Percentiles rank a stretch among this genome's conserved stretches.
These are phyloP conservation scores for Hyppa rectilinea DNA, from an alignment of 2,888 invertebrate species.

Conservation along the genomic window DNA sequence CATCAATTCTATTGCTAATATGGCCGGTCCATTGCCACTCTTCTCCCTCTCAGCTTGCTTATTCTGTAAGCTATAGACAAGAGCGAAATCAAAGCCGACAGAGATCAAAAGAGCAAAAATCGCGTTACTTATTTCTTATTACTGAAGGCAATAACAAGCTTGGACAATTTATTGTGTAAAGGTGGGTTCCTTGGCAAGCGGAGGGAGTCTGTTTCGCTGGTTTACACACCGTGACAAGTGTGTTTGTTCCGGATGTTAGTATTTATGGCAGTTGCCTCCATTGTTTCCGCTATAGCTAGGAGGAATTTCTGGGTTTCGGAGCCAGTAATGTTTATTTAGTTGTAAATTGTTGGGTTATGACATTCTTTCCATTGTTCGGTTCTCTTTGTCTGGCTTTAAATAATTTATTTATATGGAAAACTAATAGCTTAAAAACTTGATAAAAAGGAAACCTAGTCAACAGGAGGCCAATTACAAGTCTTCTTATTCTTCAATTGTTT, in stretches of 20 bases:
- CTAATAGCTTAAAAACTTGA: too few species aligned
- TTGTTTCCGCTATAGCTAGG: conserved; percentile 45
- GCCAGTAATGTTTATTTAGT: conserved; percentile 28
- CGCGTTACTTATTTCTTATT: conserved; percentile 54
- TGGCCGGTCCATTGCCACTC: too few species aligned
- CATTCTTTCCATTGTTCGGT: conserved; percentile 7
- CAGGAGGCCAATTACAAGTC: too few species aligned
- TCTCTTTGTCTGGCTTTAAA: neutral
- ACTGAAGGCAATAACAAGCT: conserved; percentile 62
- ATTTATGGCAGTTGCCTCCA: conserved; percentile 60
- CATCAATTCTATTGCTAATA: too few species aligned
- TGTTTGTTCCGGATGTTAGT: conserved; percentile 66
- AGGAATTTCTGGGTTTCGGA: conserved; percentile 29
- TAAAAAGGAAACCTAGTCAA: too few species aligned
- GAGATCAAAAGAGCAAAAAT: too few species aligned
- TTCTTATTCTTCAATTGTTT: too few species aligned
- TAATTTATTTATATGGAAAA: too few species aligned
- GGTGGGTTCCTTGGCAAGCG: conserved; percentile 61
- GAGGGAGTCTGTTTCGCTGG: conserved; percentile 44
- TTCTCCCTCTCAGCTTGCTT: too few species aligned
- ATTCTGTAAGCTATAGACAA: too few species aligned
- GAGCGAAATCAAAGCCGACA: too few species aligned
- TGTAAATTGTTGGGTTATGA: conserved; percentile 18
- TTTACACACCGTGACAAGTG: conserved; percentile 61
- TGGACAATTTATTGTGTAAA: conserved; percentile 56